These are phyloP conservation scores for Hippocampus barbouri DNA, from an alignment of 2,113 vertebrate species.

Conservation along the genomic window DNA sequence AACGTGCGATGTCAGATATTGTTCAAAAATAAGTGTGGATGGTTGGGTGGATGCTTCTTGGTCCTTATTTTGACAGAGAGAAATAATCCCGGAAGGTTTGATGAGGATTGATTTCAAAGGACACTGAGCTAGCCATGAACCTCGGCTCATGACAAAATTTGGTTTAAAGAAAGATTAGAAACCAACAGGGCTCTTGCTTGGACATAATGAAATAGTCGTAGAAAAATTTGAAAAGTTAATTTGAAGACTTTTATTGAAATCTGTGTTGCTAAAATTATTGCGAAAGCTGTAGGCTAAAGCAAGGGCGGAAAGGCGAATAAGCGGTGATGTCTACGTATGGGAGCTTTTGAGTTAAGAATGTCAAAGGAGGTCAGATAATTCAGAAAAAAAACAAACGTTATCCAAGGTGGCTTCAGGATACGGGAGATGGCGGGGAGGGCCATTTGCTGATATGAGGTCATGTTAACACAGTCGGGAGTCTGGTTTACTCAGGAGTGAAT, in stretches of 20 bases:
- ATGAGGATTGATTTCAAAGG: background rate
- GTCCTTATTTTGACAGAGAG: background rate
- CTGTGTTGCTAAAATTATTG: too few relatives aligned
- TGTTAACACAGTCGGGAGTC: background rate
- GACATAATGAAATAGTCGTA: too few relatives aligned
- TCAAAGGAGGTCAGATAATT: conserved; percentile 60
- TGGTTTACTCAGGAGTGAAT: background rate
- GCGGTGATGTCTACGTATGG: conserved; percentile 26
- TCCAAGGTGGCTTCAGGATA: conserved; percentile 45
- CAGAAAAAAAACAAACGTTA: conserved; percentile 60
- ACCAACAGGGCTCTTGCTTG: too few relatives aligned
- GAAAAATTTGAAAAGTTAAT: background rate
- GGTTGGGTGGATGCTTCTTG: background rate
- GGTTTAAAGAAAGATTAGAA: too few relatives aligned
- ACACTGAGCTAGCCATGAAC: background rate
- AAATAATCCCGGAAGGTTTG: background rate
- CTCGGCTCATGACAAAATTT: background rate
- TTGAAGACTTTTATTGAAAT: too few relatives aligned
- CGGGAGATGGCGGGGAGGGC: background rate
- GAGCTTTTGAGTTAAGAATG: conserved; percentile 32
- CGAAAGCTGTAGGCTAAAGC: background rate
- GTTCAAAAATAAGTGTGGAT: background rate
- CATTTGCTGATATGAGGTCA: background rate
- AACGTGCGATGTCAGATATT: background rate
- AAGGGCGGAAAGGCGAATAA: background rate